A percentile compares a stretch with the other conserved stretches of the same genome.
phyloP scores from a whole-genome alignment of 1,140 invertebrate genomes.

The Triops cancriformis region DNA sequence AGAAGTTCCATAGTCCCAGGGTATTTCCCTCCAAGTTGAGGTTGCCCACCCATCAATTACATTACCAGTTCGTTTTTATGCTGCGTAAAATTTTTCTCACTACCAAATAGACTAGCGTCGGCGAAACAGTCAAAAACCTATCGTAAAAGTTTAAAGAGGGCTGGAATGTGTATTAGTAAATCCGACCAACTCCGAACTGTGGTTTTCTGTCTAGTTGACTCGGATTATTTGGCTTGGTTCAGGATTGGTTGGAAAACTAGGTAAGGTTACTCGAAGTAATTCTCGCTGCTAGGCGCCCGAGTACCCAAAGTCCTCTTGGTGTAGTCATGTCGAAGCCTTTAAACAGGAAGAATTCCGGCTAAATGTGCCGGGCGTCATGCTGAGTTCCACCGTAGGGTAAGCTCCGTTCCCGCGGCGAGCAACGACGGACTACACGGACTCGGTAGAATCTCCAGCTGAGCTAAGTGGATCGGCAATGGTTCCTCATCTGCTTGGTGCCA shows the following conservation, averaged over 20 bases:
- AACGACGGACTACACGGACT: slow-evolving; percentile 8
- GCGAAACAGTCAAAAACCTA: too few species aligned
- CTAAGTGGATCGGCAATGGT: slow-evolving; percentile 12
- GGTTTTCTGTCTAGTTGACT: background rate
- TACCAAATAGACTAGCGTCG: too few species aligned
- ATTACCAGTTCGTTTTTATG: too few species aligned
- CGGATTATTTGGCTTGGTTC: background rate
- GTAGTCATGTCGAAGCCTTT: background rate
- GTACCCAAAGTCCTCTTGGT: background rate
- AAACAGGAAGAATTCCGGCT: background rate
- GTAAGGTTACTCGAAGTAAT: background rate
- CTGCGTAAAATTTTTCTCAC: too few species aligned
- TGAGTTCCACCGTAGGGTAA: background rate
- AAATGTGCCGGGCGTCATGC: background rate
- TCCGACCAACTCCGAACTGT: too few species aligned
- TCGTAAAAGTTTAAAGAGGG: too few species aligned
- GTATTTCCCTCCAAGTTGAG: background rate
- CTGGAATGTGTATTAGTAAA: too few species aligned
- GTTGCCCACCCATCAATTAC: background rate
- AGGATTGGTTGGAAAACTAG: background rate
- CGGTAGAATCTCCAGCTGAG: background rate
- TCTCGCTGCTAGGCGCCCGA: background rate
- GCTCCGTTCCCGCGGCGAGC: slow-evolving; percentile 10
- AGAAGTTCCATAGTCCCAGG: background rate
- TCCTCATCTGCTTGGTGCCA: slow-evolving; percentile 12